These are phyloP conservation scores for Stenichneumon culpator DNA, from an alignment of 2,888 invertebrate genomes.

Conservation along the genomic window DNA sequence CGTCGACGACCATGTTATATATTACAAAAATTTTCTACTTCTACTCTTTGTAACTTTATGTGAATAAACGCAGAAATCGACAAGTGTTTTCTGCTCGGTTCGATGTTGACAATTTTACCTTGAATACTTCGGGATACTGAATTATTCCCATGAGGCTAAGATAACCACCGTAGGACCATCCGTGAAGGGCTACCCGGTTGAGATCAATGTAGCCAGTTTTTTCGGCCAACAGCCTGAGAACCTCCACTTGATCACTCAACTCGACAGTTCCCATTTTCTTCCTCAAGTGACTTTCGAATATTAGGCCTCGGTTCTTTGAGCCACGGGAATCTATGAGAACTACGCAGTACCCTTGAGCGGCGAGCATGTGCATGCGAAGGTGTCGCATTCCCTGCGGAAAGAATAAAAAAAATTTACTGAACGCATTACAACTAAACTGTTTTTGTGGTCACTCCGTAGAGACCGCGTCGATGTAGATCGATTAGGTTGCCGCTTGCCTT, in stretches of 20 bases:
- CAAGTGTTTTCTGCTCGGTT: neutral
- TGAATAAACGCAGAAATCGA: neutral
- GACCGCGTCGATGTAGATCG: neutral
- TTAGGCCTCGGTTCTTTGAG: slow-evolving; percentile 96
- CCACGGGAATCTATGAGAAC: slow-evolving; percentile 98
- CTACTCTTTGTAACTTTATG: too few species aligned
- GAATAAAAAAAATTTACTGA: slow-evolving; percentile 49
- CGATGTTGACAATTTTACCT: slow-evolving; percentile 86
- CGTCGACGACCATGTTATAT: too few species aligned
- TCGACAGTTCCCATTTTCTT: slow-evolving; percentile 97
- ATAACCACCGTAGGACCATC: slow-evolving; percentile 99
- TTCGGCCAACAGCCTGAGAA: slow-evolving; percentile 94
- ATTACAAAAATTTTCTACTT: too few species aligned
- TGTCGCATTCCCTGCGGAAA: slow-evolving; percentile 93
- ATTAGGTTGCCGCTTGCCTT: slow-evolving; percentile 87
- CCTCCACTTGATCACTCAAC: slow-evolving; percentile 97
- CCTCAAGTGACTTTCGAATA: slow-evolving; percentile 96
- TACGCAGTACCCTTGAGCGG: slow-evolving; percentile 98
- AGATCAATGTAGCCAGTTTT: slow-evolving; percentile 96
- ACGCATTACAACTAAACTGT: neutral
- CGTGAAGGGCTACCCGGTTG: slow-evolving; percentile 96
- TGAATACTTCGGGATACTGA: slow-evolving; percentile 96
- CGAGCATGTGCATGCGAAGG: slow-evolving; percentile 96
- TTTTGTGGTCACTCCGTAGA: neutral
- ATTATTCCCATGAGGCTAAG: slow-evolving; percentile 97